Percentiles rank a stretch among this genome's conserved stretches.
Conservation (phyloP, 2,888 invertebrate genomes). For the Liposcelis brunnea region DNA sequence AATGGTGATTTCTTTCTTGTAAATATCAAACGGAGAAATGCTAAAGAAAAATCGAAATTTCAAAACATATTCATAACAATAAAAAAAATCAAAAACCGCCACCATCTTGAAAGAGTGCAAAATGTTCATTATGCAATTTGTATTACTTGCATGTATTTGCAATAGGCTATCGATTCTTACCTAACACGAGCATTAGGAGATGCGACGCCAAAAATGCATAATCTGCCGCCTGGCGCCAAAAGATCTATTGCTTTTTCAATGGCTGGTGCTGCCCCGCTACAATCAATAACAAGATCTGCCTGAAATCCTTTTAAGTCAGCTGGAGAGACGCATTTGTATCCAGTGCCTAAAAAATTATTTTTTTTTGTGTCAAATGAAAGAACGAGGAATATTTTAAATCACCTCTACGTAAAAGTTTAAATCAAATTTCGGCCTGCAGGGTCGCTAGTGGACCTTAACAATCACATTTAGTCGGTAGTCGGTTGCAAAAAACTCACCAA, state of each 20-base stretch:
- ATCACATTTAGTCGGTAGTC: no score
- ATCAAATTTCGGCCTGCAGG: no score
- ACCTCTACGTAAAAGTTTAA: no score
- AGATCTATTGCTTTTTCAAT: slow-evolving; percentile 43
- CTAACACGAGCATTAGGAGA: slow-evolving; percentile 31
- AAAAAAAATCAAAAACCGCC: not conserved
- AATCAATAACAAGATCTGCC: slow-evolving; percentile 51
- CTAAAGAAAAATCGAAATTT: slow-evolving; percentile 24
- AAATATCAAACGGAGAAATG: slow-evolving; percentile 39
- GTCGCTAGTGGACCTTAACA: no score
- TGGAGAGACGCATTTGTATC: slow-evolving; percentile 38
- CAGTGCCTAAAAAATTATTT: slow-evolving; percentile 33
- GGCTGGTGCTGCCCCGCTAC: slow-evolving; percentile 52
- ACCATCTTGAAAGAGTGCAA: not conserved
- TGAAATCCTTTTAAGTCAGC: slow-evolving; percentile 30
- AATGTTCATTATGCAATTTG: not conserved
- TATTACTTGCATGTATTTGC: not conserved
- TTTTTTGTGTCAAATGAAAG: not conserved
- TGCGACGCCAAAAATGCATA: slow-evolving; percentile 52
- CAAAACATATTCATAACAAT: slow-evolving; percentile 6
- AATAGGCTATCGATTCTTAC: slow-evolving; percentile 12
- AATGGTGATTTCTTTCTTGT: slow-evolving; percentile 42
- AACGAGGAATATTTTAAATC: no score
- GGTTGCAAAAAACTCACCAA: slow-evolving; percentile 26
- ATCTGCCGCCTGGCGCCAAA: slow-evolving; percentile 40